These are phyloP conservation scores for Drosophila sechellia DNA, from an alignment of 1,140 invertebrate species.

Conservation along the genomic window DNA sequence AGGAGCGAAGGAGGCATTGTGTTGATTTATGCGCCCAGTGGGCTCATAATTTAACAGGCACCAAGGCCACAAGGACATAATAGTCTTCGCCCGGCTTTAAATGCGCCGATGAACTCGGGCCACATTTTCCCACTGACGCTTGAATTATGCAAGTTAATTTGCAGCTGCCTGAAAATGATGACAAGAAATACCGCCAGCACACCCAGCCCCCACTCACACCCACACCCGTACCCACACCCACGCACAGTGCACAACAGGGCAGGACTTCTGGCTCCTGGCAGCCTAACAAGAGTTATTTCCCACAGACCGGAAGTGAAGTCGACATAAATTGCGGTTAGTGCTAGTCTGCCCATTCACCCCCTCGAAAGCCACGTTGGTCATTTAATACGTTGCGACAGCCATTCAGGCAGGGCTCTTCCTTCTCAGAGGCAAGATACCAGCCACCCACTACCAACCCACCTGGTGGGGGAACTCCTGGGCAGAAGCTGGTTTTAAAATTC, in stretches of 20 bases:
- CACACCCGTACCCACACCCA: constrained; percentile 11
- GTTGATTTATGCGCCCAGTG: constrained; percentile 54
- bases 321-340: constrained; percentile 78
- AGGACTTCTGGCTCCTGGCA: constrained; percentile 25
- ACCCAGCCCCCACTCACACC: constrained; percentile 18
- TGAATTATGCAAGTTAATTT: constrained; percentile 81
- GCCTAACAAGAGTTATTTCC: constrained; percentile 76
- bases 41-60: constrained; percentile 60
- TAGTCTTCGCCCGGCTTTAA: constrained; percentile 55
- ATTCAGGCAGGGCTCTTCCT: not conserved
- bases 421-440: not conserved
- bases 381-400: constrained; percentile 45
- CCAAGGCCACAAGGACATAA: constrained; percentile 49
- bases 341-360: constrained; percentile 32
- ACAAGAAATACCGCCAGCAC: constrained; percentile 63
- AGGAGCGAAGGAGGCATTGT: constrained; percentile 10
- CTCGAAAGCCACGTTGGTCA: constrained; percentile 22
- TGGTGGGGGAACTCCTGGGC: not conserved
- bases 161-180: constrained; percentile 74
- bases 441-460: too few relatives aligned
- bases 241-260: constrained; percentile 12
- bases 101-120: constrained; percentile 60
- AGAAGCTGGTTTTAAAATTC: not conserved
- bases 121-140: constrained; percentile 64
- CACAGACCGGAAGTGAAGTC: constrained; percentile 80